phyloP scores from a whole-genome alignment of 2,888 invertebrate species.

The Chloromyia formosa region DNA sequence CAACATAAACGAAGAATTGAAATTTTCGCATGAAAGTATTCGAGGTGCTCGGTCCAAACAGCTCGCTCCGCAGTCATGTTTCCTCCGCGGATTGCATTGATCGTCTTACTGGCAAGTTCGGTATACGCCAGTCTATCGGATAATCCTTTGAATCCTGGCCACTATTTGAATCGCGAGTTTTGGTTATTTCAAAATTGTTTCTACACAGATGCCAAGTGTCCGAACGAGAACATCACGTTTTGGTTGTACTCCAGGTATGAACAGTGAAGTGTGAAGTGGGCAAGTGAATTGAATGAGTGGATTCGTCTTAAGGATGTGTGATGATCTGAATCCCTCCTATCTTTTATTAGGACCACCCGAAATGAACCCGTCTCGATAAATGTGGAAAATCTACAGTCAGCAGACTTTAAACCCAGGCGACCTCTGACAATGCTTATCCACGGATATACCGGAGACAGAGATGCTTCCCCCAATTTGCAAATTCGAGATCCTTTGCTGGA shows the following conservation, averaged over 20 bases:
- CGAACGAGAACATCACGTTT: constrained; percentile 68
- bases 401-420: constrained; percentile 58
- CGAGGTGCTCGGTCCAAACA: background rate
- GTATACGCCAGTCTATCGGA: background rate
- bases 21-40: background rate
- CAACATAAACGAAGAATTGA: no score
- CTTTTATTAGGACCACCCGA: constrained; percentile 48
- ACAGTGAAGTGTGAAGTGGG: background rate
- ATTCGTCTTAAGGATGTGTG: background rate
- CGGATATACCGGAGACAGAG: constrained; percentile 71
- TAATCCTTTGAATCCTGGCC: background rate
- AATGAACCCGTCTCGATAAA: constrained; percentile 65
- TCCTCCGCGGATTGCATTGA: background rate
- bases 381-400: constrained; percentile 55
- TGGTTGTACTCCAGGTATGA: constrained; percentile 70
- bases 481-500: constrained; percentile 70
- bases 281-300: background rate
- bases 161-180: constrained; percentile 20
- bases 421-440: constrained; percentile 70
- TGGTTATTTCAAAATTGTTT: constrained; percentile 43
- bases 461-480: constrained; percentile 70
- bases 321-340: background rate
- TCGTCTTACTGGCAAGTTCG: background rate
- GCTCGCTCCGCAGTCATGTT: constrained; percentile 11
- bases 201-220: constrained; percentile 59